Conservation (phyloP, 2,888 invertebrate species). For the Drosophila leonis region DNA sequence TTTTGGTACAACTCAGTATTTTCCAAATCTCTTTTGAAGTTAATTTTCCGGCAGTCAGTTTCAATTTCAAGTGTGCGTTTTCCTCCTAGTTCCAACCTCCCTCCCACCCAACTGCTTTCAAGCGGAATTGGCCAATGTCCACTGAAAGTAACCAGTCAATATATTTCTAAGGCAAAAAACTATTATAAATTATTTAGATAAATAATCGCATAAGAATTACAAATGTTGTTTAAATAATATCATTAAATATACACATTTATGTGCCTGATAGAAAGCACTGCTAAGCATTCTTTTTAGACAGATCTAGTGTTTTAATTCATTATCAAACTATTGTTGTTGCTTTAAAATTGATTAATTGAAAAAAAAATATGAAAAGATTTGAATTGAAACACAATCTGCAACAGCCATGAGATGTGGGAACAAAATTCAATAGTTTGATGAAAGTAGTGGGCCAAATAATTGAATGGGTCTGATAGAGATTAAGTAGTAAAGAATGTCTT, state of each 20-base stretch:
- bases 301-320: too few species aligned
- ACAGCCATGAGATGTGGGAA: too few species aligned
- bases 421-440: too few species aligned
- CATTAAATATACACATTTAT: neutral
- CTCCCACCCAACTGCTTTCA: conserved; percentile 18
- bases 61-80: conserved; percentile 66
- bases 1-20: conserved; percentile 58
- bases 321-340: too few species aligned
- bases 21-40: conserved; percentile 70
- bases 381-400: too few species aligned
- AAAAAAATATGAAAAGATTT: too few species aligned
- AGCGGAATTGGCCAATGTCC: conserved; percentile 11
- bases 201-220: neutral
- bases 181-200: neutral
- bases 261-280: neutral
- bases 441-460: too few species aligned
- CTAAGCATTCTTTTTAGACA: too few species aligned
- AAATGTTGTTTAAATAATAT: neutral
- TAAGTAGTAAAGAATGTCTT: too few species aligned
- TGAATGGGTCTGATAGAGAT: too few species aligned
- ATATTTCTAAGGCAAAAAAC: neutral
- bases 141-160: neutral
- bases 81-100: conserved; percentile 4
- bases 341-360: too few species aligned
- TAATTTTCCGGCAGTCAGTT: conserved; percentile 81